Conservation (phyloP, 2,888 invertebrate species). For the Macrosoma leucophasiata region DNA sequence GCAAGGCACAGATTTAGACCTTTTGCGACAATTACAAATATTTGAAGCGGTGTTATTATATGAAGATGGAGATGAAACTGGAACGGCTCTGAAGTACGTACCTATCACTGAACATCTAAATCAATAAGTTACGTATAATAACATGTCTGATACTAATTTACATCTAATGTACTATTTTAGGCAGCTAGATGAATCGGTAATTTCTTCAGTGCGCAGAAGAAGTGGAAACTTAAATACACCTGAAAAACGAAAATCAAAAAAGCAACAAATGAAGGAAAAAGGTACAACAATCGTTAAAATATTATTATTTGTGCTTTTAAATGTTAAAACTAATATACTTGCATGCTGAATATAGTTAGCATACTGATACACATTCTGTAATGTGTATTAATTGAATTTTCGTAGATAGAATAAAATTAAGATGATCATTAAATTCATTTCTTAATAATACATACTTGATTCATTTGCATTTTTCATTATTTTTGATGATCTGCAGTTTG, state of each 20-base stretch:
- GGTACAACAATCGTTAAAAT: constrained; percentile 66
- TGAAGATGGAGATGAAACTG: constrained; percentile 83
- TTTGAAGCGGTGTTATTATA: constrained; percentile 95
- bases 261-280: constrained; percentile 79
- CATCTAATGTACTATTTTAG: constrained; percentile 41
- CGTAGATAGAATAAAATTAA: too few species aligned
- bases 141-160: too few species aligned
- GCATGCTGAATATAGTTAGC: constrained; percentile 18
- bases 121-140: too few species aligned
- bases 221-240: constrained; percentile 64
- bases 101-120: constrained; percentile 1
- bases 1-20: constrained; percentile 94
- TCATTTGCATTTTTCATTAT: too few species aligned
- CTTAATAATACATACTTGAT: too few species aligned
- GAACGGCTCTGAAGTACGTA: constrained; percentile 76
- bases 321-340: constrained; percentile 13
- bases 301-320: constrained; percentile 20
- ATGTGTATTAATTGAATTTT: too few species aligned
- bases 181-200: constrained; percentile 79
- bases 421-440: too few species aligned
- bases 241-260: constrained; percentile 85
- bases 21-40: constrained; percentile 94
- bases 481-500: constrained; percentile 12
- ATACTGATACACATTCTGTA: too few species aligned
- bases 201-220: constrained; percentile 82